Base-by-base conservation (phyloP, 2,113 vertebrate species). In the Anolis carolinensis region DNA sequence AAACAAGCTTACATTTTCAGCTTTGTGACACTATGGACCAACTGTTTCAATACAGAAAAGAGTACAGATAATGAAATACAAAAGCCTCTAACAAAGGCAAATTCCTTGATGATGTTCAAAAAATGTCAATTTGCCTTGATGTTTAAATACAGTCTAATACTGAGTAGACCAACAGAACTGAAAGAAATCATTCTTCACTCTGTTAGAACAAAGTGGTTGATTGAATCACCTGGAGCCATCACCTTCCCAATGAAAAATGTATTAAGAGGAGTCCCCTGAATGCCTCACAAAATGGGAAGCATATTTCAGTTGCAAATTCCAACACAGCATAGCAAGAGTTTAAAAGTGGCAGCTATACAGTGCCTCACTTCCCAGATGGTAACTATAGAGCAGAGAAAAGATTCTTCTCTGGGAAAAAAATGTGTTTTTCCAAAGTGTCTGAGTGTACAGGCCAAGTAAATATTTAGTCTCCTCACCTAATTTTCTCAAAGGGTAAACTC, bases 291-390 rank as follows among this genome's bases (percentile, higher is more conserved):
- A 78, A 85, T 85, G 48, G 50, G 30, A 85, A 85, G 78, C 65
- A 79, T 70, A 85, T 79, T 85, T 68, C 67, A 70, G n/a, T 70
- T 70, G 32, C n/a, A 85, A 85, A 79, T 44, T 79, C 83, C 75
- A 71, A 30, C 78, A 48, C n/a, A 78, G 83, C 44, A 85, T 52
- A 30, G 11, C n/a, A 78, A 44, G 78, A 70, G 74, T n/a, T 78
- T 55, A 70, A 50, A n/a, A 76, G 39, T 50, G 30, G 32, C 75
- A 84, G 50, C 48, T 70, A 16, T 16, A 59, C 55, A 59, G 44
- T 32, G 44, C 39, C 39, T 84, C 11, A 21, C 44, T 70, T 79
- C 78, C 83, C 75, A 85, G 75, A 85, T 70, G 75, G 63, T 59
- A 44, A 27, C 25, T 73, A 62, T 44, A 50, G 27, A 75, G 55